Base-by-base conservation (phyloP, 2,888 invertebrate genomes). In the Eupithecia dodoneata region DNA sequence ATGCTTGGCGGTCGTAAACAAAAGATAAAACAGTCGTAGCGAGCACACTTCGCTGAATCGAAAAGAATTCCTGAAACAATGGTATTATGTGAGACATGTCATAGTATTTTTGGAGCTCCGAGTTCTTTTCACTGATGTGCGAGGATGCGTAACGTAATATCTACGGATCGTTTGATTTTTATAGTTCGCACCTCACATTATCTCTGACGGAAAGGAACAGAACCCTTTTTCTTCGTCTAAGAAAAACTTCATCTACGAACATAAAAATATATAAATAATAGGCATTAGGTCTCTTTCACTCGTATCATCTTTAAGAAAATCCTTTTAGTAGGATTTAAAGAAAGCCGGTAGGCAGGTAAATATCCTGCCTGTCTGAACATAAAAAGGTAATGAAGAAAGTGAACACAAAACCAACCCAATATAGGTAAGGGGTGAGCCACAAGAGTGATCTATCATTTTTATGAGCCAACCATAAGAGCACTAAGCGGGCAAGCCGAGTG, bases 361-460 rank as follows among this genome's bases (percentile, higher is more conserved):
- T 18, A 9, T 18, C 44, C 42, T n/a, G 42, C 13, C 15, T 15
- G 42, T 59, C 0, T 41, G 9, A 70, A 65, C 59, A 41, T 30
- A 44, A 69, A 30, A 74, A 49, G 71, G 10, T 47, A 47, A 49
- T 45, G 67, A 75, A 73, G 78, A 76, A 78, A 79, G 79, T 72
- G 78, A 77, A 71, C 76, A 76, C 74, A 79, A 76, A 74, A 67
- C 70, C 73, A 76, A 76, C 73, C 72, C 70, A 78, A 76, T 79
- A 79, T 77, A 81, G 77, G 69, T 80, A 73, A 76, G 69, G 80
- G 55, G 75, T 78, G 79, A 79, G 79, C 77, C 77, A 76, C 79
- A 77, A 77, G 79, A 86, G 91, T 91, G 90, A 94, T 94, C 91
- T 92, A 93, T 94, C 93, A 94, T 91, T 93, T 94, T 94, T 94